Base-by-base conservation (phyloP, 2,797 vertebrate species). In the Pangasius larnaudii region DNA sequence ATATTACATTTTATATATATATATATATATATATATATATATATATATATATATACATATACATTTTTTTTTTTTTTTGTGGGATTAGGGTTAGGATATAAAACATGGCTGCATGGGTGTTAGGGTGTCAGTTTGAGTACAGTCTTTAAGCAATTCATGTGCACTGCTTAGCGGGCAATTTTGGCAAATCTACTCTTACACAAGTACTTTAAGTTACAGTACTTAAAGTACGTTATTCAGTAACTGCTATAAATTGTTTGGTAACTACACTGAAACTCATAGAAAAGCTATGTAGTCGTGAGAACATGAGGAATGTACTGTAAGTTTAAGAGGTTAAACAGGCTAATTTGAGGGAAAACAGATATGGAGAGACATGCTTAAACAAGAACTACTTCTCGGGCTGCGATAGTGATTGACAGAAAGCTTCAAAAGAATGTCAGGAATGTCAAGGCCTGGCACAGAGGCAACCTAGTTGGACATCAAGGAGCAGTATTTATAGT, bases 401-500 rank as follows among this genome's bases (percentile, higher is more conserved):
- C 86, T 84, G 18, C 69, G 51, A 46, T 58, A 14, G 36, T 83
- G 85, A 49, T 67, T 71, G 83, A 91, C 72, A 87, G 83, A 80
- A 69, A 88, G 19, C 14, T 53, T 51, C 46, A 30, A 63, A 91
- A 71, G 72, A 80, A 82, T 85, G 33, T 53, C 22, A 46, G 14
- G 69, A 87, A 83, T 91, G 79, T 78, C 49, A 74, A 51, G 53
- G 78, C 51, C 80, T 85, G 82, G 33, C 46, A 78, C 24, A 63
- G 63, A 42, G 61, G 19, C 11, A 86, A 36, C 56, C 14, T 58
- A 24, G 39, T 82, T 63, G 24, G 39, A 82, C 85, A 75, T 86
- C 24, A 86, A 49, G 65, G 71, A 59, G 42, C 74, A 67, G 75
- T 86, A 88, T 91, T 88, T 87, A 84, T 88, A 89, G 87, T 82